phyloP scores from a whole-genome alignment of 2,888 invertebrate species.

The Tenthredo mesomela region DNA sequence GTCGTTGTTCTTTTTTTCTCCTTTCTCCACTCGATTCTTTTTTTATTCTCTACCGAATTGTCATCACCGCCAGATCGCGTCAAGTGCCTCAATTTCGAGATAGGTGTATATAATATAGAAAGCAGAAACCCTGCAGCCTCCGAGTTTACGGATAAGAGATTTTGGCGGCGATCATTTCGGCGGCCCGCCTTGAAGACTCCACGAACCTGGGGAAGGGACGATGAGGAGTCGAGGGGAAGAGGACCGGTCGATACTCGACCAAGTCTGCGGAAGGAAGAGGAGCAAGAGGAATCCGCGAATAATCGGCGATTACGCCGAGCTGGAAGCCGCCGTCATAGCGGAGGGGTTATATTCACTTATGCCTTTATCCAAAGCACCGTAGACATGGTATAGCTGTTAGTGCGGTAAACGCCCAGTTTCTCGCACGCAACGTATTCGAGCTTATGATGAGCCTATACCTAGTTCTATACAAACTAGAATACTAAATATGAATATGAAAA shows the following conservation, averaged over 20 bases:
- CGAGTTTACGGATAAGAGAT: conserved; percentile 12
- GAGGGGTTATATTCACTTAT: conserved; percentile 38
- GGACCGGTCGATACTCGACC: conserved; percentile 43
- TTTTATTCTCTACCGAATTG: neutral
- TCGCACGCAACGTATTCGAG: neutral
- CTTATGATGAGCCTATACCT: neutral
- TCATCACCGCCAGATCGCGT: neutral
- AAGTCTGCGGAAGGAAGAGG: conserved; percentile 11
- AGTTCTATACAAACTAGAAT: neutral
- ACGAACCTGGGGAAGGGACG: conserved; percentile 24
- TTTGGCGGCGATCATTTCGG: conserved; percentile 37
- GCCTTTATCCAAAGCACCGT: conserved; percentile 10
- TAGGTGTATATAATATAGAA: neutral
- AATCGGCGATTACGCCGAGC: conserved; percentile 46
- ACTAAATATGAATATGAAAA: conserved; percentile 1
- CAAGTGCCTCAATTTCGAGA: neutral
- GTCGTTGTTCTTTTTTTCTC: too few relatives aligned
- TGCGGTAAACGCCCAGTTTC: neutral
- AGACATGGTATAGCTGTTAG: neutral
- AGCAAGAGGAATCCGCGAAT: conserved; percentile 45
- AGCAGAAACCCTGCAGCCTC: neutral
- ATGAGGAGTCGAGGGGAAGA: conserved; percentile 40
- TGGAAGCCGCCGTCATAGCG: conserved; percentile 24
- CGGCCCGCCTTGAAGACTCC: conserved; percentile 32
- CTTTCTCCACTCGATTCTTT: neutral